These are phyloP conservation scores for Pseudopipra pipra DNA, from an alignment of 2,113 vertebrate species.

Conservation along the genomic window DNA sequence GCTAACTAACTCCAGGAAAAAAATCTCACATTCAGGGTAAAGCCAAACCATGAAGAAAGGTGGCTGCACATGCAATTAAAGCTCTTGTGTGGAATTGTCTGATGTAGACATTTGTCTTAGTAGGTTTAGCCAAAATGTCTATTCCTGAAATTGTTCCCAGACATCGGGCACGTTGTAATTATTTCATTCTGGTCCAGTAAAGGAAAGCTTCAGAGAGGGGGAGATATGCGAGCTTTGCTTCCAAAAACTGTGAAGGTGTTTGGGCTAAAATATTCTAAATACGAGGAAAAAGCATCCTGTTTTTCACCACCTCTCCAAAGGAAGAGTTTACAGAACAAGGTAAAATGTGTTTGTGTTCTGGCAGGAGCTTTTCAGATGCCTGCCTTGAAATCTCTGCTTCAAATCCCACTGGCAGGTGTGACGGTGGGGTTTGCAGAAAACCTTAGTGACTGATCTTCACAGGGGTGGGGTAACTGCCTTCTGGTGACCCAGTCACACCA, in stretches of 20 bases:
- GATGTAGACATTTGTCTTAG: neutral
- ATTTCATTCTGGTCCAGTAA: neutral
- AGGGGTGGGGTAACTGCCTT: neutral
- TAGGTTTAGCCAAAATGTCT: neutral
- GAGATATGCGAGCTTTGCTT: neutral
- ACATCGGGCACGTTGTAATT: neutral
- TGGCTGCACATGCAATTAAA: neutral
- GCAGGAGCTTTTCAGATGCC: neutral
- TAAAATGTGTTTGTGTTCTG: neutral
- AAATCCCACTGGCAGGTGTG: neutral
- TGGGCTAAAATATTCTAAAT: neutral
- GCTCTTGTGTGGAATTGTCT: neutral
- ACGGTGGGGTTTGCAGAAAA: neutral
- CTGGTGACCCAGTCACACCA: neutral
- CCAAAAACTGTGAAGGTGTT: neutral
- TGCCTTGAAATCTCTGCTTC: neutral
- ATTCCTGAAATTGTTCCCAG: neutral
- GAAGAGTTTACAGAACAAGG: neutral
- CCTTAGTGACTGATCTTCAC: neutral
- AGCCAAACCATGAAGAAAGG: neutral
- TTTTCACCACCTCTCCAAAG: neutral
- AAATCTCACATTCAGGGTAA: neutral
- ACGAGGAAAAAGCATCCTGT: rapidly evolving
- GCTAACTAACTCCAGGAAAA: neutral
- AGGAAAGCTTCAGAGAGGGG: neutral